phyloP scores from a whole-genome alignment of 2,888 invertebrate species.

The Cephus sareptanus region DNA sequence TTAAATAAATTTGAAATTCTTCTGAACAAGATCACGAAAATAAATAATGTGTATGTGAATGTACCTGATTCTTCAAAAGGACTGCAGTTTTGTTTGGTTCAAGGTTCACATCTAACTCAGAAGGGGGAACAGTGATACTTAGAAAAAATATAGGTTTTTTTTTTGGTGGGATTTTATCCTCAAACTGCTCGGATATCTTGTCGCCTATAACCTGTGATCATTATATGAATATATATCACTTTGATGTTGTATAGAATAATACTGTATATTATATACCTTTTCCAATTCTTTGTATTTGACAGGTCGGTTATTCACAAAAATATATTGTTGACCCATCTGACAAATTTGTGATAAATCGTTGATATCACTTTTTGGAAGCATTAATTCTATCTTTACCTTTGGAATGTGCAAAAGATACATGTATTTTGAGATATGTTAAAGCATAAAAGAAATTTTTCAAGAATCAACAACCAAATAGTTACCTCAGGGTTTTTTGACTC shows the following conservation, averaged over 20 bases:
- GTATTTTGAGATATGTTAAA: slow-evolving; percentile 6
- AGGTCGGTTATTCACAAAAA: slow-evolving; percentile 70
- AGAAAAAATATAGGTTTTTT: slow-evolving; percentile 67
- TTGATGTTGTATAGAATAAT: slow-evolving; percentile 8
- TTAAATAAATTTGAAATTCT: not conserved
- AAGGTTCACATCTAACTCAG: slow-evolving; percentile 70
- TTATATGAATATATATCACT: not conserved
- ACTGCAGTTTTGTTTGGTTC: slow-evolving; percentile 73
- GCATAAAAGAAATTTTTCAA: not conserved
- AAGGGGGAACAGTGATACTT: slow-evolving; percentile 63
- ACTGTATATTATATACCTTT: slow-evolving; percentile 63
- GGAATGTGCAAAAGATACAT: not conserved
- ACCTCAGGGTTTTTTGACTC: slow-evolving; percentile 24
- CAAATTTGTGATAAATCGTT: slow-evolving; percentile 37
- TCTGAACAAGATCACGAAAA: not conserved
- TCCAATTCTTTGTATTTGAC: slow-evolving; percentile 68
- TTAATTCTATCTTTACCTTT: slow-evolving; percentile 42
- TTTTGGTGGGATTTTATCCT: slow-evolving; percentile 52
- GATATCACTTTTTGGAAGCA: slow-evolving; percentile 58
- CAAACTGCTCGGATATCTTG: slow-evolving; percentile 59
- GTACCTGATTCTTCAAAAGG: slow-evolving; percentile 68
- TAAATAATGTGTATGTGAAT: not conserved
- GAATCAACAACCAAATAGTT: slow-evolving; percentile 18
- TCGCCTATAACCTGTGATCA: slow-evolving; percentile 65
- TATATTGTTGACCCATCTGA: slow-evolving; percentile 45